Percentiles rank a stretch among this genome's conserved stretches.
These are phyloP conservation scores for Cataglyphis livida DNA, from an alignment of 2,888 invertebrate genomes.

Conservation along the genomic window DNA sequence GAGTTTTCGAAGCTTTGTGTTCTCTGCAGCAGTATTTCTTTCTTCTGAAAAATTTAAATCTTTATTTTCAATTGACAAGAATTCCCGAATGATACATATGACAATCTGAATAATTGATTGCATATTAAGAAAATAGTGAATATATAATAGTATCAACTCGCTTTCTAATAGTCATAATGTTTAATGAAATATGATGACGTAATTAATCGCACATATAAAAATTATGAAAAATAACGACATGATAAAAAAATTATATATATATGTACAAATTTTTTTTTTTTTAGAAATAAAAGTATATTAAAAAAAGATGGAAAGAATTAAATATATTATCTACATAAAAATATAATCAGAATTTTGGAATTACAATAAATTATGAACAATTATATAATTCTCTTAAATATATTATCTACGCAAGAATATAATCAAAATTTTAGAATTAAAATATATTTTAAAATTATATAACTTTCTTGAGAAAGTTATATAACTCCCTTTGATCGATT, in stretches of 20 bases:
- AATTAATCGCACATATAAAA: background rate
- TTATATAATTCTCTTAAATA: background rate
- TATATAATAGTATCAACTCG: too few relatives aligned
- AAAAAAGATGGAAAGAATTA: background rate
- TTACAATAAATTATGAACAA: too few relatives aligned
- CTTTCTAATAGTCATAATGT: background rate
- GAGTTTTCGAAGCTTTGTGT: constrained; percentile 58
- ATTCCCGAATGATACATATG: background rate
- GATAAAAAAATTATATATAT: background rate
- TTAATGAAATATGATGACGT: background rate
- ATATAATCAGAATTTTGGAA: background rate
- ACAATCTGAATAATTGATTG: background rate
- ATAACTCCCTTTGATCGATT: background rate
- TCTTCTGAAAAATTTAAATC: constrained; percentile 2
- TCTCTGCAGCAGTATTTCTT: background rate
- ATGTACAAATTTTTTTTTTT: background rate
- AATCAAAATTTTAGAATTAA: background rate
- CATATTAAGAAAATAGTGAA: background rate
- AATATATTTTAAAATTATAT: background rate
- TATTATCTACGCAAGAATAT: background rate
- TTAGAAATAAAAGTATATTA: background rate
- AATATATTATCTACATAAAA: background rate
- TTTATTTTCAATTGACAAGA: constrained; percentile 1
- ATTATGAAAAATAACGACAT: background rate
- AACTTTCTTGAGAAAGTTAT: background rate